phyloP scores from a whole-genome alignment of 2,888 invertebrate species.

The Leptopilina syphax region DNA sequence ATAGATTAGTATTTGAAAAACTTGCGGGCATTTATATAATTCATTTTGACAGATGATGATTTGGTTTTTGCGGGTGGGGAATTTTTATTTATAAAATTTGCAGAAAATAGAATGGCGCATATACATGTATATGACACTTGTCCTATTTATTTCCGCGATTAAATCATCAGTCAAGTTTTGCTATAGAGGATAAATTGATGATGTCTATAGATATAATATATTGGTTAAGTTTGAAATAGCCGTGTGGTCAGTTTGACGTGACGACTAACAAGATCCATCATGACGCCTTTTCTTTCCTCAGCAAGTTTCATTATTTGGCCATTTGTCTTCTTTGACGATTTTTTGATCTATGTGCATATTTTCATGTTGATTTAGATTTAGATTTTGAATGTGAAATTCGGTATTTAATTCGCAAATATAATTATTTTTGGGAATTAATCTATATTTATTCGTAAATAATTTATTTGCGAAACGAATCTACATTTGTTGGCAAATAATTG shows the following conservation, averaged over 20 bases:
- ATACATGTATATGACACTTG: constrained; percentile 1
- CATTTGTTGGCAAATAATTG: background rate
- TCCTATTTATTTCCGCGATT: constrained; percentile 34
- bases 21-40: background rate
- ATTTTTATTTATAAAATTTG: constrained; percentile 25
- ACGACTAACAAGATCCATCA: constrained; percentile 39
- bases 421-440: too few species aligned
- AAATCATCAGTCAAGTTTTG: constrained; percentile 36
- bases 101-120: constrained; percentile 12
- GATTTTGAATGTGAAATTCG: too few species aligned
- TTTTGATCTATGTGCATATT: too few species aligned
- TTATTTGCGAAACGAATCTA: background rate
- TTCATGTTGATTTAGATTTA: background rate
- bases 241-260: constrained; percentile 35
- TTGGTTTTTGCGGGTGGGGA: background rate
- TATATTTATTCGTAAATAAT: too few species aligned
- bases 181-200: constrained; percentile 23
- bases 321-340: background rate
- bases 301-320: background rate
- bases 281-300: constrained; percentile 37
- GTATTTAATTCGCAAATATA: too few species aligned
- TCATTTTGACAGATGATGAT: background rate
- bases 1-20: background rate
- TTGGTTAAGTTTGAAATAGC: constrained; percentile 37
- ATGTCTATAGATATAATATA: background rate